phyloP scores from a whole-genome alignment of 2,888 invertebrate species.

The Synanthedon myopaeformis region DNA sequence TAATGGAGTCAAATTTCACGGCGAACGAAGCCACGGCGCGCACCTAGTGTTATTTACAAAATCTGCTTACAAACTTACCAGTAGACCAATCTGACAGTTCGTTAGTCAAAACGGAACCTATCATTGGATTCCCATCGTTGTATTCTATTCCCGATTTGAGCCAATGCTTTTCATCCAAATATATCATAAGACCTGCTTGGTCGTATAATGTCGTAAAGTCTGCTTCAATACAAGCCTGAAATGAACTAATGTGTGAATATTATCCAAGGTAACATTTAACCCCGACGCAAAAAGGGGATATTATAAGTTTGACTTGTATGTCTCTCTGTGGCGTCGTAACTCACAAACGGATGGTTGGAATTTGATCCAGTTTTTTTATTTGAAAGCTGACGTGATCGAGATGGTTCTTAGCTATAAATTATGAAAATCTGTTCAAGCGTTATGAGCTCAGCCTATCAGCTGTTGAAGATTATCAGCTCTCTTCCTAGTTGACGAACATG shows the following conservation, averaged over 20 bases:
- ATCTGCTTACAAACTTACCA: conserved; percentile 20
- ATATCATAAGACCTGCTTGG: conserved; percentile 55
- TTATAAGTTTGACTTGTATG: no score
- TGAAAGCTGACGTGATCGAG: no score
- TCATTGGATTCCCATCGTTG: conserved; percentile 51
- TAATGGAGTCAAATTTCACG: neutral
- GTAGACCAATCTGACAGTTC: conserved; percentile 50
- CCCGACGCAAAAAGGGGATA: no score
- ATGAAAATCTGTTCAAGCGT: no score
- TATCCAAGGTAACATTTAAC: no score
- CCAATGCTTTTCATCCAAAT: conserved; percentile 50
- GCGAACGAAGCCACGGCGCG: neutral
- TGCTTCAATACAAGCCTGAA: conserved; percentile 41
- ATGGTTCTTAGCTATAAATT: no score
- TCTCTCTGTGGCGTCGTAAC: no score
- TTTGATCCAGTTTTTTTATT: no score
- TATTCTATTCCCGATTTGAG: conserved; percentile 51
- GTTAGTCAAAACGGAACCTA: conserved; percentile 45
- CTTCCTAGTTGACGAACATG: no score
- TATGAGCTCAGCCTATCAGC: no score
- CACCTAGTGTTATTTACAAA: neutral
- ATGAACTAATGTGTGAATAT: neutral
- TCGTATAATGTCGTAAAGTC: conserved; percentile 43
- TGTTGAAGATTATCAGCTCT: no score
- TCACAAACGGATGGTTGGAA: no score